Conservation (phyloP, 2,797 vertebrate species). For the Sebastes nivosus region DNA sequence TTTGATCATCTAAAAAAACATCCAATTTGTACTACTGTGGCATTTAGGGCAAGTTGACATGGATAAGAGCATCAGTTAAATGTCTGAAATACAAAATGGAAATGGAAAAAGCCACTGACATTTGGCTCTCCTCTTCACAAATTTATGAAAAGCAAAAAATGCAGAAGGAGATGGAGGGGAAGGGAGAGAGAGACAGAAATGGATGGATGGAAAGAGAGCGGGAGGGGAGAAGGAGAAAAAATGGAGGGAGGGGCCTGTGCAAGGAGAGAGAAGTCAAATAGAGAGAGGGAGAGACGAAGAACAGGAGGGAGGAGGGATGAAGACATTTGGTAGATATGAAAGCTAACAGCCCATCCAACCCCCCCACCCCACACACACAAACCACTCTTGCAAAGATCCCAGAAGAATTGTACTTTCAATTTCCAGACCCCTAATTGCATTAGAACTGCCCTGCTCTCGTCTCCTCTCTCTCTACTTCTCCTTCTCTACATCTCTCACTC, state of each 20-base stretch:
- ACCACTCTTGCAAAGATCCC: slow-evolving; percentile 56
- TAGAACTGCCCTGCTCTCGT: slow-evolving; percentile 66
- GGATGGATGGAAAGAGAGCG: not conserved
- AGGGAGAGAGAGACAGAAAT: not conserved
- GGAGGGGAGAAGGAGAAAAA: not conserved
- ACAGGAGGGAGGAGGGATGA: slow-evolving; percentile 52
- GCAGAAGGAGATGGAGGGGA: not conserved
- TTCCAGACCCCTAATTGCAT: slow-evolving; percentile 79
- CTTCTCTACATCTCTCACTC: slow-evolving; percentile 29
- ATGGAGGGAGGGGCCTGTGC: slow-evolving; percentile 29
- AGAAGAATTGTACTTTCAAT: slow-evolving; percentile 75
- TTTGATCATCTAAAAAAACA: slow-evolving; percentile 1
- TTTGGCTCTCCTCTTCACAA: slow-evolving; percentile 48
- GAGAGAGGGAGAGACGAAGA: slow-evolving; percentile 32
- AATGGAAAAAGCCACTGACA: slow-evolving; percentile 53
- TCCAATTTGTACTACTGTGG: not conserved
- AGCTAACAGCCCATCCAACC: slow-evolving; percentile 59
- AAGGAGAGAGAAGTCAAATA: slow-evolving; percentile 37
- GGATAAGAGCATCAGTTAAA: slow-evolving; percentile 26
- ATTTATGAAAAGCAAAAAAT: slow-evolving; percentile 39
- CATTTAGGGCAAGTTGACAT: slow-evolving; percentile 3
- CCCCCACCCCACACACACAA: slow-evolving; percentile 20
- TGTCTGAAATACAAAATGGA: slow-evolving; percentile 34
- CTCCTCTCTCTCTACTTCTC: slow-evolving; percentile 35
- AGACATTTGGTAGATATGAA: slow-evolving; percentile 72